phyloP scores from a whole-genome alignment of 1,140 invertebrate species.

The Pachyrhynchus sulphureomaculatus region DNA sequence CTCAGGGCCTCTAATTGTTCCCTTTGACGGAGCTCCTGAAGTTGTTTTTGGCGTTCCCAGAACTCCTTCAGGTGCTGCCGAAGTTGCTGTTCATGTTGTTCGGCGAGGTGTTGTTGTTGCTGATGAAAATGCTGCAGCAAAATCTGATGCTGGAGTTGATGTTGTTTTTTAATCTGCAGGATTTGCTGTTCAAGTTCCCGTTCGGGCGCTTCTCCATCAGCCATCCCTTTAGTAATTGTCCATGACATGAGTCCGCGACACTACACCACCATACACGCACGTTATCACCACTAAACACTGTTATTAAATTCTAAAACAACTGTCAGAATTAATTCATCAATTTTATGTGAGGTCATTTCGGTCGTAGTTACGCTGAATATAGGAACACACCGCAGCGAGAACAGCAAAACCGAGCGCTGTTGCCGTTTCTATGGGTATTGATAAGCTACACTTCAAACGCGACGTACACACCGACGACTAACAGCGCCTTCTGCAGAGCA shows the following conservation, averaged over 20 bases:
- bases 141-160: slow-evolving; percentile 71
- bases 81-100: slow-evolving; percentile 72
- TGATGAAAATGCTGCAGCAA: slow-evolving; percentile 69
- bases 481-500: slow-evolving; percentile 12
- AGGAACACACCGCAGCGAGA: slow-evolving; percentile 35
- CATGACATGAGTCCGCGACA: slow-evolving; percentile 32
- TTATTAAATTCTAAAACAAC: slow-evolving; percentile 25
- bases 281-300: slow-evolving; percentile 30
- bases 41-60: slow-evolving; percentile 62
- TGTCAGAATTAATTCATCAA: slow-evolving; percentile 46
- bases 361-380: slow-evolving; percentile 45
- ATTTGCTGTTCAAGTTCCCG: slow-evolving; percentile 51
- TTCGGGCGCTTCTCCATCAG: slow-evolving; percentile 49
- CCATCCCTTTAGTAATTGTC: slow-evolving; percentile 42
- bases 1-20: slow-evolving; percentile 79
- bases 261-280: slow-evolving; percentile 27
- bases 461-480: background rate
- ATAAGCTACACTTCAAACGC: slow-evolving; percentile 21
- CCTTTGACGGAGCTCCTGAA: slow-evolving; percentile 72
- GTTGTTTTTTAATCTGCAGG: slow-evolving; percentile 66
- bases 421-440: slow-evolving; percentile 33
- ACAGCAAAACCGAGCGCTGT: slow-evolving; percentile 31
- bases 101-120: slow-evolving; percentile 68
- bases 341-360: slow-evolving; percentile 50
- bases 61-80: slow-evolving; percentile 63